Evolutionary conservation across 2,113 vertebrate genomes (phyloP).

Genomic region (Rallus limicola): DNA sequence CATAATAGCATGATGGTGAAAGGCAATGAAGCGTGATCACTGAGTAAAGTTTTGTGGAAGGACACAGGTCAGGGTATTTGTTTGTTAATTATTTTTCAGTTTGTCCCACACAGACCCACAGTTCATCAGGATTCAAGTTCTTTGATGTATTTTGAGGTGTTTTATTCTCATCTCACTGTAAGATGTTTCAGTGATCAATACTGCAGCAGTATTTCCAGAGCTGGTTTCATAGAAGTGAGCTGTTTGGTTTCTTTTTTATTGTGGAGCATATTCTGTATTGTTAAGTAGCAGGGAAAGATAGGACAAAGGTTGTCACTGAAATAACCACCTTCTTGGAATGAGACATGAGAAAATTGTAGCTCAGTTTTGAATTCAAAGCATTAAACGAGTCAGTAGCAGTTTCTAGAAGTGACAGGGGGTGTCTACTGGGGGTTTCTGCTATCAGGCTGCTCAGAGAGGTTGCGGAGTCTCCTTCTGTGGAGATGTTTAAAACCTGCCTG

Average conservation of each 20-base stretch:
- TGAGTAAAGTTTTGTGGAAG: neutral
- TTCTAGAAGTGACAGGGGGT: neutral
- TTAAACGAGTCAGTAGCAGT: neutral
- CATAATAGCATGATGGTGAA: neutral
- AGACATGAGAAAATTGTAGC: neutral
- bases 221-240: neutral
- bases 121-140: neutral
- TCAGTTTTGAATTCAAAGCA: neutral
- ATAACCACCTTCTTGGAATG: neutral
- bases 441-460: no score
- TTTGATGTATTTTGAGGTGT: neutral
- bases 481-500: no score
- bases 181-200: neutral
- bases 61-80: neutral
- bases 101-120: neutral
- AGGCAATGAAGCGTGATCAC: neutral
- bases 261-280: neutral
- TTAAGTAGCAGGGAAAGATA: neutral
- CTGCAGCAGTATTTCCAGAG: neutral
- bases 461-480: no score
- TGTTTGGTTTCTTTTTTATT: neutral
- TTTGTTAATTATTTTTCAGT: neutral
- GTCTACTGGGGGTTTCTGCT: neutral
- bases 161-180: neutral
- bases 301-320: neutral